phyloP scores from a whole-genome alignment of 1,140 invertebrate species.

The Euura lappo region DNA sequence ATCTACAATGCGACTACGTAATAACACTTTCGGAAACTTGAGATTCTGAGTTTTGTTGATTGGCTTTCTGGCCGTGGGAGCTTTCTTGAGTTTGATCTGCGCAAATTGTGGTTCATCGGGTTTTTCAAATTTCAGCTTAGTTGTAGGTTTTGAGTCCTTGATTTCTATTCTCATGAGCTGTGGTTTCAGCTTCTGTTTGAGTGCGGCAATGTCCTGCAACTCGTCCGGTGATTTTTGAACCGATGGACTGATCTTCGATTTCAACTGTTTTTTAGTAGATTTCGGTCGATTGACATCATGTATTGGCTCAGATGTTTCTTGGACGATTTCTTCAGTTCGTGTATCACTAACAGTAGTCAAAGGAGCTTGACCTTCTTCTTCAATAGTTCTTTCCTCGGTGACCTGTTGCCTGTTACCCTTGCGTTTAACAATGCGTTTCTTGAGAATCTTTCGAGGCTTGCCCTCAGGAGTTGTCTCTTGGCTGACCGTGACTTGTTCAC shows the following conservation, averaged over 20 bases:
- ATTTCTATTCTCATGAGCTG: conserved; percentile 30
- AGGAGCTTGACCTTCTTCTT: conserved; percentile 40
- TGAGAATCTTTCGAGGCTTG: background rate
- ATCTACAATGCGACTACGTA: conserved; percentile 66
- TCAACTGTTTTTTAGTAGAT: conserved; percentile 13
- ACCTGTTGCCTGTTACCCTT: conserved; percentile 33
- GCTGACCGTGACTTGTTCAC: conserved; percentile 30
- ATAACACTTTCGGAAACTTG: conserved; percentile 63
- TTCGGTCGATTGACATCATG: too few species aligned
- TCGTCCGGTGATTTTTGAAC: background rate
- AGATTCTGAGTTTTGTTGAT: conserved; percentile 52
- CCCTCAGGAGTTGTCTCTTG: conserved; percentile 9
- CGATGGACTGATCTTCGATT: background rate
- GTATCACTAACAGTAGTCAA: conserved; percentile 36
- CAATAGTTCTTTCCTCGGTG: conserved; percentile 30
- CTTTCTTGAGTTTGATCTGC: conserved; percentile 66
- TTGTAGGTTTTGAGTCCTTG: conserved; percentile 34
- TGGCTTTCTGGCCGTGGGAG: conserved; percentile 49
- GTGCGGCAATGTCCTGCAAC: background rate
- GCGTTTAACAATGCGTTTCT: conserved; percentile 26
- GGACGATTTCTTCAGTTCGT: conserved; percentile 40
- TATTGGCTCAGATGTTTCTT: conserved; percentile 10
- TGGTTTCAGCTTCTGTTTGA: conserved; percentile 13
- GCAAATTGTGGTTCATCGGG: conserved; percentile 60
- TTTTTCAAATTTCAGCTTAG: conserved; percentile 40